phyloP scores from a whole-genome alignment of 1,140 invertebrate genomes.

The Meteorus sp. region DNA sequence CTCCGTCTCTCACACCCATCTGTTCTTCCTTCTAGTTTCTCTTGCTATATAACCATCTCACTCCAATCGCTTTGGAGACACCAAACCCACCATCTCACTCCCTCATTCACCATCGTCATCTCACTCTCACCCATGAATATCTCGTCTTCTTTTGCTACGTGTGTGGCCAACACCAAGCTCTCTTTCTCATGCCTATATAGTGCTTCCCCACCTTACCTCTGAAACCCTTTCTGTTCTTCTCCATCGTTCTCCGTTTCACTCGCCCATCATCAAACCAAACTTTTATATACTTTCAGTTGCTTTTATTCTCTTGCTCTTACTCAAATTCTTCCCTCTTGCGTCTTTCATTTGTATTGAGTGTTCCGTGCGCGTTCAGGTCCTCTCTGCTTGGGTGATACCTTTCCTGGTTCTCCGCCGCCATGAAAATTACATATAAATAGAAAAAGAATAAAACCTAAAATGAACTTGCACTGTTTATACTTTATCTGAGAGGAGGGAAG shows the following conservation, averaged over 20 bases:
- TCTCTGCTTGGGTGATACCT: background rate
- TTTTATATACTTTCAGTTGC: too few species aligned
- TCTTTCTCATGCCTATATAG: too few species aligned
- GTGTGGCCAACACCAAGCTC: constrained; percentile 35
- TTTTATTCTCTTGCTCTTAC: background rate
- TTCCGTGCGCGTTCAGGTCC: too few species aligned
- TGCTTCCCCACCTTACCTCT: too few species aligned
- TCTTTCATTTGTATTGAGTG: too few species aligned
- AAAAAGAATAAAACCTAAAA: background rate
- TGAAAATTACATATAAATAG: background rate
- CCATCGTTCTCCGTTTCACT: too few species aligned
- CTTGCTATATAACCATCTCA: background rate
- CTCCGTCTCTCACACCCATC: constrained; percentile 5
- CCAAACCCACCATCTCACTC: background rate
- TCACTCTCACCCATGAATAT: constrained; percentile 23
- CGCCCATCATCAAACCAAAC: too few species aligned
- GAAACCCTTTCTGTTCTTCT: too few species aligned
- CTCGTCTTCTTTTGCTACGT: constrained; percentile 34
- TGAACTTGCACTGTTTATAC: background rate
- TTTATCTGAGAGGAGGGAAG: too few species aligned
- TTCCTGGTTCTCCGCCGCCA: background rate
- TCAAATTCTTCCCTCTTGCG: background rate
- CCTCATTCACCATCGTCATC: background rate
- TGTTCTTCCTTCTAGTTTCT: constrained; percentile 10
- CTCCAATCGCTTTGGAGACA: constrained; percentile 1